Base-by-base conservation (phyloP, 1,140 invertebrate genomes). In the Cotesia chilonis region DNA sequence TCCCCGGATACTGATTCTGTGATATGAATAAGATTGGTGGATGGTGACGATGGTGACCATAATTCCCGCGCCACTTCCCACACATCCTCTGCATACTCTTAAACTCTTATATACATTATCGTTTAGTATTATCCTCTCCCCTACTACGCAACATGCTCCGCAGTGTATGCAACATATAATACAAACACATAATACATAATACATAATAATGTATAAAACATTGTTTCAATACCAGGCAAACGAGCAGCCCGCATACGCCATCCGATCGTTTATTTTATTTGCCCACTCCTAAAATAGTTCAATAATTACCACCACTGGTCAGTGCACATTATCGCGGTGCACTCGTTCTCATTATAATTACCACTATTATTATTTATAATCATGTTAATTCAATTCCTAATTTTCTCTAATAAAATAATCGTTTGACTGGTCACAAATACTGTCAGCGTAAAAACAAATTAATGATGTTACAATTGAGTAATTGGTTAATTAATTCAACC, bases 21-120 rank as follows among this genome's bases (percentile, higher is more conserved):
- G 41, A 47, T 47, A 47, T 47, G 66, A 20, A 60, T 63, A 28
- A 28, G 28, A 28, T 28, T 28, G 28, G 28, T 28, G 28, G 69
- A 71, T 63, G 55, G 54, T 66, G 10, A 68, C 55, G 52, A 64
- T 47, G 10, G 41, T 47, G 10, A 10, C 10, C 6, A 47, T 61
- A 72, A 75, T 82, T 82, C 81, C 81, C 81, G 81, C 81, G 81
- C 76, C 81, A 82, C 81, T 82, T 82, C 74, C 76, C 78, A 73
- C 72, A 82, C 80, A 82, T 82, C 81, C 81, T 81, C 78, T 77
- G 81, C 80, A 82, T 82, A 80, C 81, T 81, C 78, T 77, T 68
- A 72, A 78, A 77, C 80, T 81, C 79, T 77, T 28, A 75, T 78
- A 76, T 80, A 79, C 69, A 38, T 47, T 47, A 47, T 47, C 41